phyloP scores from a whole-genome alignment of 2,888 invertebrate species.

The Villa cingulata region DNA sequence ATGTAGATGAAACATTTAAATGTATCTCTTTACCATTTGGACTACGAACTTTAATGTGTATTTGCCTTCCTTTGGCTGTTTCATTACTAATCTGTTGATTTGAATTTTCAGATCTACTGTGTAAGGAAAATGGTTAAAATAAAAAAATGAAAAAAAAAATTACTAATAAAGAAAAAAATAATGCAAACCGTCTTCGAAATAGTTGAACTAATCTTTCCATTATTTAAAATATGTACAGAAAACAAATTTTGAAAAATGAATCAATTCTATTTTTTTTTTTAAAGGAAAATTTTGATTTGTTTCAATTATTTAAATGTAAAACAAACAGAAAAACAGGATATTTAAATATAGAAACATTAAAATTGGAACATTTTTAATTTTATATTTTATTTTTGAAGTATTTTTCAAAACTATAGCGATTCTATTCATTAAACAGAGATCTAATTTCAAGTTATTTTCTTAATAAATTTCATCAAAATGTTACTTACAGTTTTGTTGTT shows the following conservation, averaged over 20 bases:
- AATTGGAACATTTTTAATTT: no score
- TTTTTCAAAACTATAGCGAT: no score
- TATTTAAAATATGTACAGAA: conserved; percentile 12
- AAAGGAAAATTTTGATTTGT: neutral
- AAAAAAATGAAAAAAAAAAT: neutral
- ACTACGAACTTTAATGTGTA: conserved; percentile 28
- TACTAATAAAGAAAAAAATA: no score
- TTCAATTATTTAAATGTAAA: no score
- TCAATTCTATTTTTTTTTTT: conserved; percentile 2
- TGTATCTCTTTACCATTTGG: conserved; percentile 28
- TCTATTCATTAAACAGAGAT: no score
- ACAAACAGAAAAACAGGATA: no score
- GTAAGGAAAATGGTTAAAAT: neutral
- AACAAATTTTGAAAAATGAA: no score
- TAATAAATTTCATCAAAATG: no score
- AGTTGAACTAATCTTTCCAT: conserved; percentile 31
- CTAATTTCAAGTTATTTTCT: no score
- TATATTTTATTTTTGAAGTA: no score
- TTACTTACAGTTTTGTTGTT: conserved; percentile 23
- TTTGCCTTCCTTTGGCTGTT: conserved; percentile 19
- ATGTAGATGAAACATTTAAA: conserved; percentile 24
- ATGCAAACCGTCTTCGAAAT: conserved; percentile 22
- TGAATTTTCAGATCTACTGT: conserved; percentile 6
- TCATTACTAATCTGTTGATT: neutral
- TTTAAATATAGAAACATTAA: no score